Evolutionary conservation across 2,113 vertebrate species (phyloP).

Genomic region (Benitochromis conjunctus): DNA sequence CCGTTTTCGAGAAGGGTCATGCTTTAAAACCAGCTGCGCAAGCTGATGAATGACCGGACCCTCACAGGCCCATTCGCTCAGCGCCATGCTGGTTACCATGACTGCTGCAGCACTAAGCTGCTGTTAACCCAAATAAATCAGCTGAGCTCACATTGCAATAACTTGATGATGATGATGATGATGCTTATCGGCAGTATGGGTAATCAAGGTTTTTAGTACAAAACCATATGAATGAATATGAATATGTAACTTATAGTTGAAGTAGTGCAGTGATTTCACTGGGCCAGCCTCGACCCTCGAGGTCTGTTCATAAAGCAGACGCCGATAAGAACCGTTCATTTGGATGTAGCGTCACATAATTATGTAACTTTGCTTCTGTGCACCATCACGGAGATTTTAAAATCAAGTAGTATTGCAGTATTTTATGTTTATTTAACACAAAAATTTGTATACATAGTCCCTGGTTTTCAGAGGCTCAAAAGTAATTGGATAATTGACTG

Average conservation of each 20-base stretch:
- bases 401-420: no score
- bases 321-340: no score
- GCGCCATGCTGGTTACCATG: neutral
- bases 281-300: no score
- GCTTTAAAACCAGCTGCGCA: neutral
- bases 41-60: neutral
- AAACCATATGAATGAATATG: fast-evolving
- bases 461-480: neutral
- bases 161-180: neutral
- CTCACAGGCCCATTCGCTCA: neutral
- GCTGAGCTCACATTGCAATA: neutral
- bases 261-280: no score
- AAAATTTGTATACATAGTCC: neutral
- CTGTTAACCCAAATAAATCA: neutral
- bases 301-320: no score
- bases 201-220: neutral
- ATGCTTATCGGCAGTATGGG: neutral
- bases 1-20: neutral
- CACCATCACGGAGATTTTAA: no score
- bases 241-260: no score
- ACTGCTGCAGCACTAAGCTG: neutral
- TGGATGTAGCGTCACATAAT: no score
- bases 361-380: no score
- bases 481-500: neutral
- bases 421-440: no score